phyloP scores from a whole-genome alignment of 1,140 invertebrate species.

The Drosophila kurseongensis region DNA sequence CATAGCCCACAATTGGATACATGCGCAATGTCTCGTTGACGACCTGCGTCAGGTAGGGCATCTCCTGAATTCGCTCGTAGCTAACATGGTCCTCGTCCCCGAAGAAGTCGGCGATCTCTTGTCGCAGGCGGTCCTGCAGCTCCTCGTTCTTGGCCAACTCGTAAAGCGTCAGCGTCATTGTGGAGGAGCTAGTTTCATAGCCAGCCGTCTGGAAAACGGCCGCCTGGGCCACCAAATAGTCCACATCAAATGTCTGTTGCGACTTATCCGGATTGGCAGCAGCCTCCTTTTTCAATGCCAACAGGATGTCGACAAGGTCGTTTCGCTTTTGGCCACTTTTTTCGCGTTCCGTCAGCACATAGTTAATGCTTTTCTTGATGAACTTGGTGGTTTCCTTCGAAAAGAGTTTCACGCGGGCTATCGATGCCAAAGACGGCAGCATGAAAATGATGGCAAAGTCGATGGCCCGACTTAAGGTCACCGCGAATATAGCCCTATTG shows the following conservation, averaged over 20 bases:
- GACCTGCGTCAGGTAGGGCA: slow-evolving; percentile 88
- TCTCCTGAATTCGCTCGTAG: slow-evolving; percentile 87
- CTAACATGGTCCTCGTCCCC: slow-evolving; percentile 85
- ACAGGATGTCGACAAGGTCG: slow-evolving; percentile 85
- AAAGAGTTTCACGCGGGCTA: slow-evolving; percentile 64
- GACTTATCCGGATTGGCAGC: slow-evolving; percentile 29
- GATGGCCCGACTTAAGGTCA: slow-evolving; percentile 85
- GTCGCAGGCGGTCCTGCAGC: slow-evolving; percentile 87
- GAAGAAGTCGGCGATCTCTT: slow-evolving; percentile 87
- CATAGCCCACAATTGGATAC: slow-evolving; percentile 68
- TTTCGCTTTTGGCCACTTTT: slow-evolving; percentile 62
- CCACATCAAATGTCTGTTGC: slow-evolving; percentile 26
- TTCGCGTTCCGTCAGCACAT: slow-evolving; percentile 75
- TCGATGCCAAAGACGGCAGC: slow-evolving; percentile 57
- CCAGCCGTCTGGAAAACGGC: slow-evolving; percentile 90
- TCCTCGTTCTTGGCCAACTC: slow-evolving; percentile 88
- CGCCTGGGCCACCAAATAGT: slow-evolving; percentile 87
- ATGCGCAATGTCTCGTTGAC: slow-evolving; percentile 84
- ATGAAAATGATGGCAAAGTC: slow-evolving; percentile 85
- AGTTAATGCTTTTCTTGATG: slow-evolving; percentile 67
- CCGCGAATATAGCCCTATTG: slow-evolving; percentile 85
- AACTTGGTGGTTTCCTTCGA: slow-evolving; percentile 62
- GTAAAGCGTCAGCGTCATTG: slow-evolving; percentile 88
- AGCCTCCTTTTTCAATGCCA: slow-evolving; percentile 77
- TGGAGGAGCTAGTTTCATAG: slow-evolving; percentile 91